Evolutionary conservation across 2,888 invertebrate genomes (phyloP).

Genomic region (Idaea dimidiata): DNA sequence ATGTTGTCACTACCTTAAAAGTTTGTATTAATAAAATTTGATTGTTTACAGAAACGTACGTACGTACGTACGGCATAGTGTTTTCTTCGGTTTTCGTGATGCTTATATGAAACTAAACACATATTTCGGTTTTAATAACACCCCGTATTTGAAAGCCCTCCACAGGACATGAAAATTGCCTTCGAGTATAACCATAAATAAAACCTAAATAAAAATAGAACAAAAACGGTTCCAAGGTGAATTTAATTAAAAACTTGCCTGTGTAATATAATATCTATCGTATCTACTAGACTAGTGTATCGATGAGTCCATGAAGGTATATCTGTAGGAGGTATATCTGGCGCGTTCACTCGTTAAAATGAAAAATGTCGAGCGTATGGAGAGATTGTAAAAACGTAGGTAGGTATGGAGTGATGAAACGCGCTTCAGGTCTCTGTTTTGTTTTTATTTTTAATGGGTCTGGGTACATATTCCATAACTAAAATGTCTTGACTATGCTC

Average conservation of each 20-base stretch:
- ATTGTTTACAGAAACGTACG: too few species aligned
- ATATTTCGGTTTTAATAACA: too few species aligned
- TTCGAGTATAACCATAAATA: not conserved
- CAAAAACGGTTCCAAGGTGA: not conserved
- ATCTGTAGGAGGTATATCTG: constrained; percentile 15
- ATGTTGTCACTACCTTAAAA: too few species aligned
- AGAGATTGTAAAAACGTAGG: constrained; percentile 11
- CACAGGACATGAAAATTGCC: not conserved
- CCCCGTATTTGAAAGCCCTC: too few species aligned
- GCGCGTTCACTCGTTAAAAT: constrained; percentile 40
- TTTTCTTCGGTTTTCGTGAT: too few species aligned
- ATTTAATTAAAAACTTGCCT: constrained; percentile 22
- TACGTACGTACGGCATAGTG: too few species aligned
- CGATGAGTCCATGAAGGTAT: constrained; percentile 28
- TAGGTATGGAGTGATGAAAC: constrained; percentile 37
- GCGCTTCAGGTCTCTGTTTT: constrained; percentile 31
- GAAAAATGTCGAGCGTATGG: constrained; percentile 38
- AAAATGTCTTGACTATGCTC: too few species aligned
- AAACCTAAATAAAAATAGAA: not conserved
- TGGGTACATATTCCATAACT: not conserved
- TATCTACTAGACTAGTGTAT: constrained; percentile 23
- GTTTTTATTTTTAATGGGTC: constrained; percentile 14
- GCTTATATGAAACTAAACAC: too few species aligned
- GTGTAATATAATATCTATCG: constrained; percentile 13
- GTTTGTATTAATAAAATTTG: too few species aligned